Base-by-base conservation (phyloP, 2,113 vertebrate genomes). In the Ahaetulla prasina region DNA sequence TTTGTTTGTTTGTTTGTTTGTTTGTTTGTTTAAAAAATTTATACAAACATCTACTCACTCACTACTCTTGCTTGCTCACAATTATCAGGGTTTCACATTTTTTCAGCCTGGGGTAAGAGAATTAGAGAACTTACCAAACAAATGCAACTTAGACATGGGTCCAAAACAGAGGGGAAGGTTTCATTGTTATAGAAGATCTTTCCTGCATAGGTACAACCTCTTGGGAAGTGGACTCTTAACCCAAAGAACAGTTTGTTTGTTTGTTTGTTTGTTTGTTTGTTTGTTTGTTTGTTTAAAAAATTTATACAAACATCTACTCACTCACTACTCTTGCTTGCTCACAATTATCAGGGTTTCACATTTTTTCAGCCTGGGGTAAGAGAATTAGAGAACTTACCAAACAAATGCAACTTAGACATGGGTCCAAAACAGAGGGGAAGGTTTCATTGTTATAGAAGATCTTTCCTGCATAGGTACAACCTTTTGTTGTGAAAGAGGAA, bases 101-200 rank as follows among this genome's bases (percentile, higher is more conserved):
- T 49, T 52, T 25, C 2, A 87, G 20, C 4, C 7, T 55, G 52
- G 25, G 20, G 6, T 27, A 39, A 52, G 39, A 80, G 39, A 93
- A 47, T 23, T 50, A 84, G 4, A 89, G 60, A 9, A 30, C 97
- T 39, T 97, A 98, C 98, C 98, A 98, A 95, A 95, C 98, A 98
- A 95, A 98, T 98, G 95, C 98, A 98, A 96, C 97, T 98, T 52
- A 98, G 97, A 52, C 98, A 98, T 0, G 98, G 97, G n/a, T 98
- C 98, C 87, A 97, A 93, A 27, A 95, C 2, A 0, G 98, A 98
- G 0, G 97, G 98, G 93, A 98, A 98, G 80, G 97, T 98, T 94
- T 98, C 97, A 0, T 98, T 98, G 96, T 98, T 98, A 95, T 97
- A 97, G 94, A 97, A 98, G 93, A 96, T 96, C 91, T 96, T 96